Evolutionary conservation across 2,888 invertebrate genomes (phyloP).

Genomic region (Automeris io): DNA sequence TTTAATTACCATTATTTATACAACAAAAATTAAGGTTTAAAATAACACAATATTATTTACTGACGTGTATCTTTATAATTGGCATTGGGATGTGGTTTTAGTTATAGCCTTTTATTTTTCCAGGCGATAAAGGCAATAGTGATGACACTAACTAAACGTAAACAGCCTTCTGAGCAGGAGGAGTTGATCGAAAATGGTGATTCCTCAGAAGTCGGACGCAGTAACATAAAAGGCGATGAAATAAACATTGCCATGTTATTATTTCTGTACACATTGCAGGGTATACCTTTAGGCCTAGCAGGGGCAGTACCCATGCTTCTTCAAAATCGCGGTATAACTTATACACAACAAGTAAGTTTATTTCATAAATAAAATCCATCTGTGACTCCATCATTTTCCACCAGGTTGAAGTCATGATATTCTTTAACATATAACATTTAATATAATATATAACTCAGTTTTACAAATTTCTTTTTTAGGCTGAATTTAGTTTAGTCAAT

Average conservation of each 20-base stretch:
- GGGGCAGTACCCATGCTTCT: conserved; percentile 97
- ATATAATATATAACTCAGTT: too few relatives aligned
- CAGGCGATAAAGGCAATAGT: conserved; percentile 50
- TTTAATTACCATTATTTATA: background rate
- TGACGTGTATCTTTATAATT: conserved; percentile 55
- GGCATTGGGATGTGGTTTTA: conserved; percentile 17
- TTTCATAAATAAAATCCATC: conserved; percentile 3
- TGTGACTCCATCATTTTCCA: too few relatives aligned
- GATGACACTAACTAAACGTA: conserved; percentile 65
- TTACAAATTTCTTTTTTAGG: conserved; percentile 79
- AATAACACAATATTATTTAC: conserved; percentile 20
- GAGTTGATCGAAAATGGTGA: conserved; percentile 66
- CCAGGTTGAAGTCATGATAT: too few relatives aligned
- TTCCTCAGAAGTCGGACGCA: conserved; percentile 32
- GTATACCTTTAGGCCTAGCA: conserved; percentile 95
- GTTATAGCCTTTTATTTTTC: conserved; percentile 17
- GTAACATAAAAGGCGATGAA: conserved; percentile 83
- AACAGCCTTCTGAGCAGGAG: conserved; percentile 52
- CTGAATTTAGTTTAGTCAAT: conserved; percentile 93
- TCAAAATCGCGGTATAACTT: conserved; percentile 93
- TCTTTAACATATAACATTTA: too few relatives aligned
- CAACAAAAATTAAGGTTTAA: conserved; percentile 57
- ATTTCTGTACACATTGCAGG: conserved; percentile 95
- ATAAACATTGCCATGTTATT: conserved; percentile 90
- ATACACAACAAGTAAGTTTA: conserved; percentile 87